Conservation (phyloP, 2,797 vertebrate species). For the Phyllotis vaccarum region DNA sequence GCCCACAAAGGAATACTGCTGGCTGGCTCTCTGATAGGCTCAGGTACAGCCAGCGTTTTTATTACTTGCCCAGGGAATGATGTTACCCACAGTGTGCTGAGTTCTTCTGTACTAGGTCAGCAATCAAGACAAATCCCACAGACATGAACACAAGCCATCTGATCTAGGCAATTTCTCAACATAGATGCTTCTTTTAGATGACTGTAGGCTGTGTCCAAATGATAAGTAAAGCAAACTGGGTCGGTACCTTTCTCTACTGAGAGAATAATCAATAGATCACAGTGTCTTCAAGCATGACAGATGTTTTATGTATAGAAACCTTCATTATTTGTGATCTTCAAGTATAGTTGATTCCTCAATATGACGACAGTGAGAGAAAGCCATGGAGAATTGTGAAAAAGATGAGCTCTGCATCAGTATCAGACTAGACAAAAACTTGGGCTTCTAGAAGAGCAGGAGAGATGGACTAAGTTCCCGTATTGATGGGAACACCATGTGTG, state of each 20-base stretch:
- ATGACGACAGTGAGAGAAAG: background rate
- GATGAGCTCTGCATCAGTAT: background rate
- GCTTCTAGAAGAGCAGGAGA: background rate
- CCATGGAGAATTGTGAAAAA: background rate
- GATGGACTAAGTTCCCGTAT: constrained; percentile 41
- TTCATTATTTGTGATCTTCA: background rate
- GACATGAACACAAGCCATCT: background rate
- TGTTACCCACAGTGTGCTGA: background rate
- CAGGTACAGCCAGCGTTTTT: background rate
- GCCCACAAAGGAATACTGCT: background rate
- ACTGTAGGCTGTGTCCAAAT: background rate
- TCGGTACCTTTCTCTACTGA: background rate
- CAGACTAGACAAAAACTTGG: background rate
- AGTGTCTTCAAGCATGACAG: background rate
- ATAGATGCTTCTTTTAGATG: background rate
- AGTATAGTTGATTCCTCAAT: background rate
- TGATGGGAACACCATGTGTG: background rate
- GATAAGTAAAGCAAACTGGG: background rate
- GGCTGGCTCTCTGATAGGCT: background rate
- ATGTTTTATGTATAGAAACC: background rate
- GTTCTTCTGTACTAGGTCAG: background rate
- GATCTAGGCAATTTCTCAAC: background rate
- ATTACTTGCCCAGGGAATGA: background rate
- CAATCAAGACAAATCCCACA: background rate
- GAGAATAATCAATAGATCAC: constrained; percentile 18